Evolutionary conservation across 2,797 vertebrate genomes (phyloP).

Genomic region (Trematocara caparti): DNA sequence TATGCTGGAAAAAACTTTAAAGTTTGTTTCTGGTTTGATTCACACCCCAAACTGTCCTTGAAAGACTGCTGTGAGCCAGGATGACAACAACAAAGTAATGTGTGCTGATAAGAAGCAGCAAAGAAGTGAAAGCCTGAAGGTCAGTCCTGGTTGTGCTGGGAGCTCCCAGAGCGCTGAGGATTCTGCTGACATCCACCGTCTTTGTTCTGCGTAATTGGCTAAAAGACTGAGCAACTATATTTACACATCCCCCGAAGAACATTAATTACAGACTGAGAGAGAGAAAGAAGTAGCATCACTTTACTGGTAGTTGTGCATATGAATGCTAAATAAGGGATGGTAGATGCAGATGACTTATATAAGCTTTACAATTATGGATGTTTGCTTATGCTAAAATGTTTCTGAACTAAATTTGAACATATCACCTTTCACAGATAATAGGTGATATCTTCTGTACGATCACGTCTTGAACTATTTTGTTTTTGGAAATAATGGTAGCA

Average conservation of each 20-base stretch:
- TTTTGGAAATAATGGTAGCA: not conserved
- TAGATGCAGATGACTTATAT: not conserved
- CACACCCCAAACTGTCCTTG: conserved; percentile 56
- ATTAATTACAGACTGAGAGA: conserved; percentile 72
- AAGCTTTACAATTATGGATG: not conserved
- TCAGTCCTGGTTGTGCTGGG: conserved; percentile 68
- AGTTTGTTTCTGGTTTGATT: conserved; percentile 43
- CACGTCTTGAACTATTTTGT: not conserved
- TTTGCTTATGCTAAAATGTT: not conserved
- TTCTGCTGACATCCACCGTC: conserved; percentile 76
- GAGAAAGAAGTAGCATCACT: conserved; percentile 48
- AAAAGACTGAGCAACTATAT: conserved; percentile 77
- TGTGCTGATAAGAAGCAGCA: conserved; percentile 61
- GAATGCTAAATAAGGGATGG: conserved; percentile 31
- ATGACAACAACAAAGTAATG: conserved; percentile 66
- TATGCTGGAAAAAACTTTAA: conserved; percentile 39
- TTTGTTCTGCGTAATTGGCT: conserved; percentile 78
- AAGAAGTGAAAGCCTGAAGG: conserved; percentile 70
- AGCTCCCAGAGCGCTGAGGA: conserved; percentile 69
- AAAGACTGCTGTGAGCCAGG: conserved; percentile 50
- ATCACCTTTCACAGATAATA: not conserved
- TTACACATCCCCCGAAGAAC: conserved; percentile 75
- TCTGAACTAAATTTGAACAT: not conserved
- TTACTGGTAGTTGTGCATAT: conserved; percentile 31
- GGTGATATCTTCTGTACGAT: not conserved